These are phyloP conservation scores for Pseudoatta argentina DNA, from an alignment of 1,140 invertebrate genomes.

Conservation along the genomic window DNA sequence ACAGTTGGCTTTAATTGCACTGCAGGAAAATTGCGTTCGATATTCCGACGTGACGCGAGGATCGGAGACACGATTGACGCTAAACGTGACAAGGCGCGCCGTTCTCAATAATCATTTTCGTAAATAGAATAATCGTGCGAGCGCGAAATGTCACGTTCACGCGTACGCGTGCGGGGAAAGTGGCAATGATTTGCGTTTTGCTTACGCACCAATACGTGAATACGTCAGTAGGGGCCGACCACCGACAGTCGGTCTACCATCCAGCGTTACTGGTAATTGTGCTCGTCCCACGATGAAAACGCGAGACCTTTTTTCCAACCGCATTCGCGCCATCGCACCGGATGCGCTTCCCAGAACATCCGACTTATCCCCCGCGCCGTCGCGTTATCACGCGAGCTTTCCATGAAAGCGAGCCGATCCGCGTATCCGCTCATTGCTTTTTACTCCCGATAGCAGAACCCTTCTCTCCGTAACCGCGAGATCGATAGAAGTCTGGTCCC, in stretches of 20 bases:
- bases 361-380: constrained; percentile 44
- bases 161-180: constrained; percentile 49
- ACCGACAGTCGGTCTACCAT: neutral
- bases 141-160: constrained; percentile 52
- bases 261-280: constrained; percentile 16
- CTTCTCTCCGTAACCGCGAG: neutral
- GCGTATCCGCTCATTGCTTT: constrained; percentile 46
- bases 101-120: constrained; percentile 33
- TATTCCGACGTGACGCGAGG: neutral
- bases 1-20: too few species aligned
- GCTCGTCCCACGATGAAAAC: constrained; percentile 38
- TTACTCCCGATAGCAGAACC: constrained; percentile 32
- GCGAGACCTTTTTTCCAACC: neutral
- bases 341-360: constrained; percentile 58
- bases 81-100: constrained; percentile 28
- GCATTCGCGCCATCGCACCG: neutral
- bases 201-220: neutral
- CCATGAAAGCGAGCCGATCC: constrained; percentile 49
- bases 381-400: constrained; percentile 60
- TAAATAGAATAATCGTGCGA: constrained; percentile 54
- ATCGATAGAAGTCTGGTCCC: constrained; percentile 17
- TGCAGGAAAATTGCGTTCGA: neutral
- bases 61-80: constrained; percentile 2
- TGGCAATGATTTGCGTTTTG: constrained; percentile 22
- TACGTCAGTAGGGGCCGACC: neutral